Base-by-base conservation (phyloP, 2,113 vertebrate genomes). In the Pelmatolapia mariae region DNA sequence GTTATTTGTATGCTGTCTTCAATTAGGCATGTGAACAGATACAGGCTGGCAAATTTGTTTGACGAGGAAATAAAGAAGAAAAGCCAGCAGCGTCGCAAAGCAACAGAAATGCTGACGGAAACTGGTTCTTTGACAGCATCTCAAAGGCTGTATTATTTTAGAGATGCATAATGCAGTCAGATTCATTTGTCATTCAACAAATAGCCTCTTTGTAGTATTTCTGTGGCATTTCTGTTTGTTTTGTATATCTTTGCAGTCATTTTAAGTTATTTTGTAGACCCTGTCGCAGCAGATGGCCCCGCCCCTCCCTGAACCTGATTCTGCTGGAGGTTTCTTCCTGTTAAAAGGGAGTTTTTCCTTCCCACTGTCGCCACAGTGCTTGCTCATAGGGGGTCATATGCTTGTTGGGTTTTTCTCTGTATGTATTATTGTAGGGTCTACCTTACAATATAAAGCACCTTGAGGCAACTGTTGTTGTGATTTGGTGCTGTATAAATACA, bases 1-100 rank as follows among this genome's bases (percentile, higher is more conserved):
- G 76, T 22, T 66, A 63, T 87, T 91, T 86, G 79, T 73, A 78
- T 66, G 89, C 59, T 76, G 61, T 7, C 53, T 86, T 89, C 57
- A 91, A 71, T 92, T 89, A 92, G 61, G 7, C 8, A 8, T 36
- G 38, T 47, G 43, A 47, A 43, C 10, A 24, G 22, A 78, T 26
- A 80, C 13, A 40, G 82, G 71, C 38, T 12, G 59, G 38, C 19
- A 52, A 56, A 87, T 71, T 5, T 19, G 6, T 86, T 83, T 85
- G 40, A 84, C 6, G 2, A 63, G 19, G 59, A 4, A 33, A 63
- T 63, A 33, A 81, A 26, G 52, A 61, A 52, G 40, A 81, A 53
- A 59, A 45, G 11, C 16, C 24, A 80, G 76, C 6, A 80, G 63
- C 3, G 53, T 66, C 38, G 24, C 38, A 66, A 86, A 81, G 26